These are phyloP conservation scores for Drosophila neutralis DNA, from an alignment of 2,888 invertebrate genomes.

Conservation along the genomic window DNA sequence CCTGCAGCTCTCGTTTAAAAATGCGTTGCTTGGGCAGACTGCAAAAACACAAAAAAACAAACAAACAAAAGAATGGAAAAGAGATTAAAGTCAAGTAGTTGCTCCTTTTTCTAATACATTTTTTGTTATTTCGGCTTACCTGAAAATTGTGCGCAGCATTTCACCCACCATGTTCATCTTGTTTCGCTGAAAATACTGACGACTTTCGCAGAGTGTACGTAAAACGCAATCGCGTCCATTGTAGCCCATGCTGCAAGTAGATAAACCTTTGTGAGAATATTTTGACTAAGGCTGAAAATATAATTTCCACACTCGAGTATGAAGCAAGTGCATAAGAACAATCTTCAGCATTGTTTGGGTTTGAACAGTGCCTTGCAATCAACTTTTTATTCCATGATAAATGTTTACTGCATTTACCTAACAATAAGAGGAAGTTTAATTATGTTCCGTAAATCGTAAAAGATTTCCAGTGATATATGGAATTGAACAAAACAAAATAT, in stretches of 20 bases:
- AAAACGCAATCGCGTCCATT: constrained; percentile 90
- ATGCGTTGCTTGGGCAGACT: constrained; percentile 89
- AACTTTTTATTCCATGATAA: neutral
- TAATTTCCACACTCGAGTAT: neutral
- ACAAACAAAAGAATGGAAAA: neutral
- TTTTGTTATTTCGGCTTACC: constrained; percentile 85
- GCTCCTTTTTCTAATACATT: neutral
- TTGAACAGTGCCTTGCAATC: neutral
- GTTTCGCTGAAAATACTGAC: constrained; percentile 88
- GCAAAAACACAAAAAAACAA: neutral
- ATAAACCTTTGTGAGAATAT: neutral
- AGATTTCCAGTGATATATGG: neutral
- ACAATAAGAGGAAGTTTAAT: neutral
- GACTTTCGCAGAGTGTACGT: constrained; percentile 90
- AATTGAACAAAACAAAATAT: neutral
- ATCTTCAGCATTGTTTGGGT: neutral
- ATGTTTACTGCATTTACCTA: neutral
- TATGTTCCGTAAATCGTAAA: neutral
- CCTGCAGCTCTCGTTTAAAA: constrained; percentile 88
- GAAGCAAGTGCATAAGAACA: neutral
- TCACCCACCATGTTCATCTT: constrained; percentile 89
- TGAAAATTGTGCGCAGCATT: constrained; percentile 89
- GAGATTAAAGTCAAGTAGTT: neutral
- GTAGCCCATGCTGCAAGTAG: constrained; percentile 89
- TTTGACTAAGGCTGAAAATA: neutral